A percentile compares a stretch with the other conserved stretches of the same genome.
Conservation (phyloP, 1,140 invertebrate species). For the Platyscapa corneri region DNA sequence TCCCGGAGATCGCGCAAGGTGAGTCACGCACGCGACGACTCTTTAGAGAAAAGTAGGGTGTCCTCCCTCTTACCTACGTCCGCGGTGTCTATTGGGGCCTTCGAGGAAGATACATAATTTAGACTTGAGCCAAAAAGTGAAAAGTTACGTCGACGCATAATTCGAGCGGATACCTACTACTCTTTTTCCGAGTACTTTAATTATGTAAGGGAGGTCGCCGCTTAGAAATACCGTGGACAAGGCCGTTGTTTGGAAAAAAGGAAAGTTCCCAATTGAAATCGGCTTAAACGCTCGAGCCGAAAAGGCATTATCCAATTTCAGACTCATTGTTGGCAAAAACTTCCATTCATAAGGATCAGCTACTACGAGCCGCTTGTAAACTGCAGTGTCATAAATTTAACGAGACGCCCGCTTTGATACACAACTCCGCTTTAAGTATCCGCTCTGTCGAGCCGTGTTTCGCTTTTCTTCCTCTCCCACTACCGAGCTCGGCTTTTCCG, state of each 20-base stretch:
- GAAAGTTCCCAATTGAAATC: conserved; percentile 1
- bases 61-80: too few relatives aligned
- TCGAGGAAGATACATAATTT: not conserved
- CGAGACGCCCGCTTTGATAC: not conserved
- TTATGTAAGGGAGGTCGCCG: not conserved
- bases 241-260: not conserved
- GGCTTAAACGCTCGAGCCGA: not conserved
- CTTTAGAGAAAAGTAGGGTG: too few relatives aligned
- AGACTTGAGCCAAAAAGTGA: too few relatives aligned
- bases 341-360: not conserved
- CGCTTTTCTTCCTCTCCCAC: not conserved
- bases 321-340: not conserved
- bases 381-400: conserved; percentile 1
- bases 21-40: not conserved
- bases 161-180: not conserved
- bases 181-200: not conserved
- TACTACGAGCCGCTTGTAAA: not conserved
- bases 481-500: not conserved
- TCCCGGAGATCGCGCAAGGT: not conserved
- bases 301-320: conserved; percentile 18
- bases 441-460: conserved; percentile 5
- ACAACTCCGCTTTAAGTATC: not conserved
- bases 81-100: too few relatives aligned
- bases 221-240: not conserved
- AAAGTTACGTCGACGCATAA: too few relatives aligned